A percentile compares a stretch with the other conserved stretches of the same genome.
Conservation (phyloP, 1,140 invertebrate genomes). For the Drosophila chauvacae region DNA sequence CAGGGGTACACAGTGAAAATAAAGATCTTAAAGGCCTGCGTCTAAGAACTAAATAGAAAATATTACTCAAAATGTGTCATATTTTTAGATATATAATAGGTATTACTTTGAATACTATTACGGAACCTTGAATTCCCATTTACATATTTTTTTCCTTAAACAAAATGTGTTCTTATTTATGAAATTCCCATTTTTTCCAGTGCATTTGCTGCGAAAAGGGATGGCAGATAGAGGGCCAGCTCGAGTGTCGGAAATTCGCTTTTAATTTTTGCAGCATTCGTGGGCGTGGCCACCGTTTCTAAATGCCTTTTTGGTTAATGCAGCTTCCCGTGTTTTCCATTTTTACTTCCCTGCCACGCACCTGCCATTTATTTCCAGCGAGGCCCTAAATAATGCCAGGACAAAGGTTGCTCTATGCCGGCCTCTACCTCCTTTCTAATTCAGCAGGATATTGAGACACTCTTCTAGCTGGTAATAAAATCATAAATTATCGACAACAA, state of each 20-base stretch:
- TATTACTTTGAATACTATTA: background rate
- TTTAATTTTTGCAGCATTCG: conserved; percentile 64
- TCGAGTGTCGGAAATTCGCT: conserved; percentile 77
- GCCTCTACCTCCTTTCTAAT: conserved; percentile 10
- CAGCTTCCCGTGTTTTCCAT: conserved; percentile 32
- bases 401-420: conserved; percentile 37
- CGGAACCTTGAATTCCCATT: too few species aligned
- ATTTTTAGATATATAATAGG: background rate
- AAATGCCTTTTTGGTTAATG: conserved; percentile 69
- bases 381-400: conserved; percentile 52
- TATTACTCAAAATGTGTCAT: background rate
- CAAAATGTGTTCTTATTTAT: background rate
- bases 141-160: background rate
- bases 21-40: too few species aligned
- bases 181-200: background rate
- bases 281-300: conserved; percentile 47
- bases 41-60: background rate
- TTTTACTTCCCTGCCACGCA: conserved; percentile 33
- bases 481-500: background rate
- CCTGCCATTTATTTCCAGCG: conserved; percentile 47
- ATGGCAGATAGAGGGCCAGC: conserved; percentile 25
- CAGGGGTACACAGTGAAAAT: background rate
- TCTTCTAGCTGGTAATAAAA: background rate
- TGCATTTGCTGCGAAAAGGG: background rate
- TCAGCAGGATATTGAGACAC: conserved; percentile 4